Evolutionary conservation across 2,797 vertebrate genomes (phyloP), one percentile per base, ranked within the genome.

Genomic region (Leucoraja ocellata): DNA sequence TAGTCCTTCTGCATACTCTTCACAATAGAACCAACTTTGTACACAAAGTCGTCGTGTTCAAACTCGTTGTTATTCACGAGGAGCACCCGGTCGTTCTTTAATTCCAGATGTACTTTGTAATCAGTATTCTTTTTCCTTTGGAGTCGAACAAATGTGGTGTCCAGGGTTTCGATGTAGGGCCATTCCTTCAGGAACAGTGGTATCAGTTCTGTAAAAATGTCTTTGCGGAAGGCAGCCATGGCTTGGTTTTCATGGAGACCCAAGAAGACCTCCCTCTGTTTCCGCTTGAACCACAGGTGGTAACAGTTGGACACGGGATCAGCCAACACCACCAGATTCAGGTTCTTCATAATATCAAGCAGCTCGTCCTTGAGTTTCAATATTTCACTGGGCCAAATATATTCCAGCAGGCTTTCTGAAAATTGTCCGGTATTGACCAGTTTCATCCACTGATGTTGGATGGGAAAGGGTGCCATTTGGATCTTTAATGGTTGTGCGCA

Each of bases 1-100:
- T 91, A 91, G 9, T 46, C 16, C 32, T 46, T 74, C 39, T 74
- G 90, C 65, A 91, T 74, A 23, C 23, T 9, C 36, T 74, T 36
- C 36, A 91, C 90, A 25, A 91, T 91, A 10, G 90, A 25, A 74
- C 90, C 90, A 46, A 7, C 71, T 91, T 91, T 91, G 63, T 74
- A 91, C 23, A 91, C 39, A 91, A 91, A 91, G 54, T 91, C 90
- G 46, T 91, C 90, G 14, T 74, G 36, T 73, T 91, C 90, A 91
- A 91, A 74, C 68, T 73, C 90, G 13, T 91, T 91, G 13, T 46
- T 71, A 25, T 91, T 91, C 71, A 91, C 68, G 21, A 91, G 68
- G 3, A 91, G 18, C 63, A 91, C 90, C 73, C 9, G 74, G 13
- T 91, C 68, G 63, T 23, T 36, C 7, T 6, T 91, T 23, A 91